Conservation (phyloP, 1,140 invertebrate species). For the Vanessa atalanta region DNA sequence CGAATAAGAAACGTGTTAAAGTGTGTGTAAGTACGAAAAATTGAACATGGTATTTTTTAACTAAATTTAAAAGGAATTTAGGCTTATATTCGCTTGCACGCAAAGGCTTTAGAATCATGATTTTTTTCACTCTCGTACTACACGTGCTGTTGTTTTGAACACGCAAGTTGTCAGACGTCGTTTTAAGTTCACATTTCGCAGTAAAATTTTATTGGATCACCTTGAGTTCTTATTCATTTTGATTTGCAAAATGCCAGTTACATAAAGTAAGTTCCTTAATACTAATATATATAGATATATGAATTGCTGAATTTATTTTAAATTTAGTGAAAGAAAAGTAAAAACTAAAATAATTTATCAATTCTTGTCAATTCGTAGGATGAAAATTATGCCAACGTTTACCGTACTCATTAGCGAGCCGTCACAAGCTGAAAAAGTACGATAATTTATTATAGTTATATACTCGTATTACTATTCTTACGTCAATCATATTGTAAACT, state of each 20-base stretch:
- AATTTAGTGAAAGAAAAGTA: background rate
- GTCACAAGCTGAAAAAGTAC: constrained; percentile 8
- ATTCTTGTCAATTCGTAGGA: no score
- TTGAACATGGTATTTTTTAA: constrained; percentile 31
- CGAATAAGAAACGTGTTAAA: constrained; percentile 5
- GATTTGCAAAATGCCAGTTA: constrained; percentile 21
- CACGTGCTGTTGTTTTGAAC: constrained; percentile 38
- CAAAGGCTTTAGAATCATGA: constrained; percentile 6
- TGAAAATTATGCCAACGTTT: background rate
- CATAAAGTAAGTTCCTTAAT: background rate
- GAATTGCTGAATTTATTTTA: background rate
- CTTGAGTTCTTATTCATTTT: constrained; percentile 11
- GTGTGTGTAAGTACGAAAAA: constrained; percentile 20
- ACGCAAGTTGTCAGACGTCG: constrained; percentile 21
- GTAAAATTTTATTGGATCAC: constrained; percentile 24
- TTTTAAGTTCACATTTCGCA: constrained; percentile 19
- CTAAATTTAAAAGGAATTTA: constrained; percentile 7
- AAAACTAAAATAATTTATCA: no score
- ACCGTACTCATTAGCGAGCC: background rate
- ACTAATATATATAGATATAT: background rate
- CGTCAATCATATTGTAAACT: constrained; percentile 25
- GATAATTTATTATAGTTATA: constrained; percentile 17
- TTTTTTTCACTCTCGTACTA: constrained; percentile 5
- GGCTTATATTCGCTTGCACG: constrained; percentile 22
- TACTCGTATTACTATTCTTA: constrained; percentile 19